phyloP scores from a whole-genome alignment of 2,888 invertebrate genomes.

The Smittia sp. region DNA sequence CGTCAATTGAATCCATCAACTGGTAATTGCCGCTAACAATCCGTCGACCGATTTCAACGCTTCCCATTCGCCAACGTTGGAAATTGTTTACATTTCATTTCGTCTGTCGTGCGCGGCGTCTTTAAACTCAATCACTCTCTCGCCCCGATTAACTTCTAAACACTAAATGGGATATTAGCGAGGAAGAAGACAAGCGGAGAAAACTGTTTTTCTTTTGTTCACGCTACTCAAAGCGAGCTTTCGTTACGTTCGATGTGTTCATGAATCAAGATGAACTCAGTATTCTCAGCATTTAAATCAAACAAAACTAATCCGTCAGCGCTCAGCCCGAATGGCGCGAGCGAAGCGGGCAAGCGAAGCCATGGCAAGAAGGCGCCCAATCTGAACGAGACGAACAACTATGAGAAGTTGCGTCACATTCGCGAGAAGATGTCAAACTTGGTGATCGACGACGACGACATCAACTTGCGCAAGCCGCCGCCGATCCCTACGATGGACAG shows the following conservation, averaged over 20 bases:
- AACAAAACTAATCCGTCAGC: constrained; percentile 46
- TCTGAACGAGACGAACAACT: constrained; percentile 49
- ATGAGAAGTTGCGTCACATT: constrained; percentile 53
- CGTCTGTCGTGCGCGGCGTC: neutral
- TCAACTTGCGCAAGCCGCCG: constrained; percentile 42
- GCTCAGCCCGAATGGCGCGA: constrained; percentile 40
- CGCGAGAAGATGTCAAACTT: constrained; percentile 52
- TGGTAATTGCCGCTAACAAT: constrained; percentile 2
- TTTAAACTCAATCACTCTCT: neutral
- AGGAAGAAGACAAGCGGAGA: constrained; percentile 1
- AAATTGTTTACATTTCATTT: neutral
- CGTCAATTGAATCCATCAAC: constrained; percentile 25
- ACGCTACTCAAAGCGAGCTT: neutral
- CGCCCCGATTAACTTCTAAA: neutral
- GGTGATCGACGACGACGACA: constrained; percentile 43
- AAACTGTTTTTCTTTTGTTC: constrained; percentile 14
- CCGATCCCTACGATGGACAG: constrained; percentile 29
- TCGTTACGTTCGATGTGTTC: neutral
- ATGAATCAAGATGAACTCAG: constrained; percentile 51
- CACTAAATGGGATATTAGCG: neutral
- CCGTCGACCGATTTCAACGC: neutral
- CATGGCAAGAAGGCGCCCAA: constrained; percentile 44
- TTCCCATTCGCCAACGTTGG: neutral
- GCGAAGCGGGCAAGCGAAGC: constrained; percentile 45
- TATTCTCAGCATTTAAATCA: constrained; percentile 54